Evolutionary conservation across 2,888 invertebrate species (phyloP), one percentile per base, ranked within the genome.

Genomic region (Elgonia sp.): DNA sequence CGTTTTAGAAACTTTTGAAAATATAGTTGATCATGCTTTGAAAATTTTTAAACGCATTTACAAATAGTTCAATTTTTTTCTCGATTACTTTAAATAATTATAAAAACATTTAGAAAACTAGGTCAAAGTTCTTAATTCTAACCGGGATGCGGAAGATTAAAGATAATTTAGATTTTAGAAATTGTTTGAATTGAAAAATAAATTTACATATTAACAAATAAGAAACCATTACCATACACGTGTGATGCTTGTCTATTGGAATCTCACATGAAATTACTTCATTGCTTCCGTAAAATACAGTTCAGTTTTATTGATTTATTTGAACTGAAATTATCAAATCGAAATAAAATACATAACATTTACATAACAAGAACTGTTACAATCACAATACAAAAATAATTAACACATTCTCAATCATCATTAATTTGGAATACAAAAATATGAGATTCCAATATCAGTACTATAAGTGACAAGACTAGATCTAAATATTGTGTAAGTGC

Each of bases 391-490:
- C 29, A 29, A 3, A 29, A 29, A 29, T 5, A 14, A 46, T 7
- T 7, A 46, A 46, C 14, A 46, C 2, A 46, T 46, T 46, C 7
- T 46, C 46, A 46, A 46, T 46, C 7, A 46, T 46, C 8, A 46
- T 46, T 46, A 46, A 46, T 12, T 1, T 46, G 2, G 12, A 55
- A 62, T n/a, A n/a, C n/a, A 67, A 21, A 46, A 18, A 76, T 37
- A 46, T 65, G 40, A 79, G 21, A 72, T 75, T 9, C 18, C 57
- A 72, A 69, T 80, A 77, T 63, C 29, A 69, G 16, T 86, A 82
- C 82, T 86, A 82, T 82, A 86, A 86, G 76, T 86, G 76, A 86
- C 86, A 86, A 86, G 81, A 86, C 86, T 86, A 82, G 86, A 63
- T 81, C 60, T 75, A 85, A 83, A 63, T 67, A 65, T 46, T n/a